These are phyloP conservation scores for Mimachlamys varia DNA, from an alignment of 2,888 invertebrate species.

Conservation along the genomic window DNA sequence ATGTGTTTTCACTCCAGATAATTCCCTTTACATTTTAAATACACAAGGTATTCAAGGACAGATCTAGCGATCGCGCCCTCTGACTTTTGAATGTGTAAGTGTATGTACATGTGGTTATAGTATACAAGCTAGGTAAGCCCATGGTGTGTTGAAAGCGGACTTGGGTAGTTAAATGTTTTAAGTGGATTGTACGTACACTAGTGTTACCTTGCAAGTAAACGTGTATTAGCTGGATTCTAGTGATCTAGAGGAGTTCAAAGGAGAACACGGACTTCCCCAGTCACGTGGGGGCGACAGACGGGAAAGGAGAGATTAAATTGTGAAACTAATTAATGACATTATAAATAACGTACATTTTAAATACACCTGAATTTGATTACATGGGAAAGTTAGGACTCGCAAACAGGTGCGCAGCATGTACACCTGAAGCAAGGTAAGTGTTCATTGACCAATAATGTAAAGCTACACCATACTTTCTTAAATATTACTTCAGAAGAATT, in stretches of 20 bases:
- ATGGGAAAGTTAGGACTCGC: not conserved
- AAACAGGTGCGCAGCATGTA: not conserved
- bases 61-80: not conserved
- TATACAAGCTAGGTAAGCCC: not conserved
- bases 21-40: conserved; percentile 11
- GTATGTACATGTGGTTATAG: not conserved
- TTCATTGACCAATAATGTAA: not conserved
- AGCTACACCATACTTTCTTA: not conserved
- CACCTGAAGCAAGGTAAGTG: not conserved
- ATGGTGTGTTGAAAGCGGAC: not conserved
- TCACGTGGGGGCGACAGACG: not conserved
- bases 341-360: not conserved
- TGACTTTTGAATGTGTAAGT: not conserved
- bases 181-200: conserved; percentile 12
- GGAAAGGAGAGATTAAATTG: not conserved
- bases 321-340: conserved; percentile 25
- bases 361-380: conserved; percentile 15
- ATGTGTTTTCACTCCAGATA: not conserved
- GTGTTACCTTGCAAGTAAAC: not conserved
- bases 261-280: not conserved
- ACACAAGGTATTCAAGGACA: conserved; percentile 1
- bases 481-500: not conserved
- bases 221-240: not conserved
- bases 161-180: conserved; percentile 15
- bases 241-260: not conserved